Conservation (phyloP, 2,113 vertebrate species). For the Dasypus novemcinctus region DNA sequence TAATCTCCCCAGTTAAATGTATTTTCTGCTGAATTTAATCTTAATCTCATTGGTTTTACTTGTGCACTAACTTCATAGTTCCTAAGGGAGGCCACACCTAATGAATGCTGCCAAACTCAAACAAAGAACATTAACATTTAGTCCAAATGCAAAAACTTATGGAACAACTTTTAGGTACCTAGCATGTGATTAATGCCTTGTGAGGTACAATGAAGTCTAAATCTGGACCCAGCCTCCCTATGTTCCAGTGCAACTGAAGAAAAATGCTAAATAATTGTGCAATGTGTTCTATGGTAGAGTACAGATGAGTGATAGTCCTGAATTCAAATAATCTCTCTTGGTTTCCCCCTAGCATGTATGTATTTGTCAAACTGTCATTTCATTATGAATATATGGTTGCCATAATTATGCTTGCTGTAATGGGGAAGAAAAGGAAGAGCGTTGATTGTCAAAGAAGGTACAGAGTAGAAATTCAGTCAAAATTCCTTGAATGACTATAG, state of each 20-base stretch:
- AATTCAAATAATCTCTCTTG: background rate
- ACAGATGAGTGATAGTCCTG: background rate
- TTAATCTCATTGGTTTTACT: constrained; percentile 58
- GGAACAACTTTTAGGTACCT: constrained; percentile 45
- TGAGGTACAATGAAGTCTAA: constrained; percentile 35
- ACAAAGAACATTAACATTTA: constrained; percentile 55
- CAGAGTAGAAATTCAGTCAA: background rate
- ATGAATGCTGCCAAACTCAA: constrained; percentile 42
- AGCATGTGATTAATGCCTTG: constrained; percentile 16
- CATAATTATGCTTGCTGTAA: background rate
- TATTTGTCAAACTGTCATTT: constrained; percentile 1
- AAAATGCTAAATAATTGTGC: constrained; percentile 15
- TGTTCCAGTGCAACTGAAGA: background rate
- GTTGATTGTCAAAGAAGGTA: background rate
- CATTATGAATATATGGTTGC: background rate
- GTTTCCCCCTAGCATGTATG: background rate
- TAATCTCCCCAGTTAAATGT: constrained; percentile 72
- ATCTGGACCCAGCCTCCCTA: background rate
- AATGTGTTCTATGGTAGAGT: background rate
- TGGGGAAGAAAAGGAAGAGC: background rate
- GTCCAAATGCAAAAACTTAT: constrained; percentile 47
- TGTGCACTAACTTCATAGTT: constrained; percentile 42
- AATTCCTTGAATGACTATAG: background rate
- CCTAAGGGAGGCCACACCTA: constrained; percentile 39
- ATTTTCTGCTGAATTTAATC: constrained; percentile 72